Evolutionary conservation across 2,888 invertebrate species (phyloP), one percentile per base, ranked within the genome.

Genomic region (Pyrochroa serraticornis): DNA sequence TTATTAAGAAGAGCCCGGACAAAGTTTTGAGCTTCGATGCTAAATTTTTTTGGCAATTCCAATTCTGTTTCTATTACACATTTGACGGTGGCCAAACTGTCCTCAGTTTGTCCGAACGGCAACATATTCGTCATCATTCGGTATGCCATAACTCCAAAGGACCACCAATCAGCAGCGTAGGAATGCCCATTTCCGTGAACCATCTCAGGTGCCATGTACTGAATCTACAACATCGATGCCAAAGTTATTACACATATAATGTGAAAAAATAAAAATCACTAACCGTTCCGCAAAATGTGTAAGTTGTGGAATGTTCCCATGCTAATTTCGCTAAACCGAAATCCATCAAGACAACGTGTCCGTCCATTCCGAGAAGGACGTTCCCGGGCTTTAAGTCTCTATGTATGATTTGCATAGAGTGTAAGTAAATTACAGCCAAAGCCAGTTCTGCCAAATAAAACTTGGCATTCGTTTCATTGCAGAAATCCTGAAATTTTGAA

Each of bases 101-200:
- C n/a, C n/a, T n/a, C 95, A 10, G 89, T 84, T 34, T 96, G 97
- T 85, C 97, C 97, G 81, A 99, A 99, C 41, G 99, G 99, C 64
- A 99, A 82, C 70, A 93, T 91, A 49, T 98, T 98, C 2, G 98
- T 99, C 67, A 99, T 82, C 99, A 99, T 99, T 84, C 99, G 99
- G 83, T 93, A 99, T 96, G 97, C 96, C 60, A 97, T 84, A 37
- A 97, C 96, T 58, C 96, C 98, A 80, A 97, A 97, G 7, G 97
- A 97, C 99, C 99, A 99, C 97, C 99, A 99, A 80, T 99, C 99
- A 3, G 98, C 98, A 1, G 97, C 97, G 77, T 95, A 96, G 13
- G 96, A 94, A 77, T 99, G 99, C 0, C 99, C 99, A 80, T 93
- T 93, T 42, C 98, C 85, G 80, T 97, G 97, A 3, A 99, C 96